These are phyloP conservation scores for Colossoma macropomum DNA, from an alignment of 2,113 vertebrate species.

Conservation along the genomic window DNA sequence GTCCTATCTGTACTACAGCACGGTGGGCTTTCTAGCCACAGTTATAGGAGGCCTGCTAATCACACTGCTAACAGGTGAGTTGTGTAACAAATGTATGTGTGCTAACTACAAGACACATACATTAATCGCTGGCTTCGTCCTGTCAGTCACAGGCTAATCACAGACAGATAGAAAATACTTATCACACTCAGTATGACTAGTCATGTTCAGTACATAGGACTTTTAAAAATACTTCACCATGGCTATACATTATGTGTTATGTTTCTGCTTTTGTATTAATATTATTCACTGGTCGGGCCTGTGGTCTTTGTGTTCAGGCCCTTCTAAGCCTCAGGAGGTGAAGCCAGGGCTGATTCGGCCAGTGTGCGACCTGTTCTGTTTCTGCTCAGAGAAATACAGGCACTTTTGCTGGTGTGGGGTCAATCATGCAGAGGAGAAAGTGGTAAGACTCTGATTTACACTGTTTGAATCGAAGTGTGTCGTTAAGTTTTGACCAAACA, in stretches of 20 bases:
- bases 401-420: slow-evolving; percentile 78
- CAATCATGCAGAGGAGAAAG: slow-evolving; percentile 56
- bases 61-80: slow-evolving; percentile 80
- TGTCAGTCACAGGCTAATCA: neutral
- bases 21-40: slow-evolving; percentile 79
- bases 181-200: neutral
- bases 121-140: neutral
- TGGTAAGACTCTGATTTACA: slow-evolving; percentile 53
- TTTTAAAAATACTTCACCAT: neutral
- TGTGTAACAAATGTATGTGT: too few relatives aligned
- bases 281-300: neutral
- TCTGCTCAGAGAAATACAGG: slow-evolving; percentile 80
- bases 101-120: neutral
- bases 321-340: slow-evolving; percentile 70
- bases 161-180: slow-evolving; percentile 10
- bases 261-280: neutral
- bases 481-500: too few relatives aligned
- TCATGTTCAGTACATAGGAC: neutral
- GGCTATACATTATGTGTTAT: neutral
- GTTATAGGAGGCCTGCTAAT: slow-evolving; percentile 75
- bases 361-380: slow-evolving; percentile 80
- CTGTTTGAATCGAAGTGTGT: slow-evolving; percentile 23
- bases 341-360: slow-evolving; percentile 79
- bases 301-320: slow-evolving; percentile 67
- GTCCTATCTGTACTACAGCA: slow-evolving; percentile 86